Base-by-base conservation (phyloP, 2,113 vertebrate species). In the Salvator merianae region DNA sequence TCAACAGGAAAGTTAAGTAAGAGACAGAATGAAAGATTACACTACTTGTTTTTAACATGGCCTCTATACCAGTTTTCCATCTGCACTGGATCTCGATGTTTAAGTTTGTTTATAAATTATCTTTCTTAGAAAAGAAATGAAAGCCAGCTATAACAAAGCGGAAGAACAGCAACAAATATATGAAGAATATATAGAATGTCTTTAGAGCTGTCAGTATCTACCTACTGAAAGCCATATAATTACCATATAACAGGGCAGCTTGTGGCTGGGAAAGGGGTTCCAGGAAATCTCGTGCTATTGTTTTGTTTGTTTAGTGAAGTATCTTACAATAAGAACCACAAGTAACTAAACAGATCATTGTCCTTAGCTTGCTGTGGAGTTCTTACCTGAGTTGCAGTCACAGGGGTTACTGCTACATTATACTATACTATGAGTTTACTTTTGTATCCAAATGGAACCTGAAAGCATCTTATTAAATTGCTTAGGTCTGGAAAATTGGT, bases 401-500 rank as follows among this genome's bases (percentile, higher is more conserved):
- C 34, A 70, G 47, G 77, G 18, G 47, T 59, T 69, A 20, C 43
- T 77, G 24, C 22, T 12, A 20, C 77, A 77, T 84, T 53, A 77
- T 26, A 78, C 74, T 59, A 59, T 7, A 24, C 66, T 77, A 47
- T 40, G 47, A 18, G 65, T 34, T 70, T 59, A 77, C 65, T 59
- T 77, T 26, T 84, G 75, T 38, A 71, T 71, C 22, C 13, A 84
- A 63, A 84, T 62, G 66, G 28, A 78, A 84, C 50, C 75, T 40
- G 50, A 78, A 50, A 78, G 53, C 13, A 62, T 71, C 83, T 84
- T 71, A 78, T 62, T 62, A 62, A 62, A 84, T 84, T 78, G 53
- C 66, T 78, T 59, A 70, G 77, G 83, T 84, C 75, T 70, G 69
- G 75, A 84, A 84, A 84, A 69, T 40, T 43, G 83, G 66, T 26